Evolutionary conservation across 2,113 vertebrate species (phyloP).

Genomic region (Origma solitaria): DNA sequence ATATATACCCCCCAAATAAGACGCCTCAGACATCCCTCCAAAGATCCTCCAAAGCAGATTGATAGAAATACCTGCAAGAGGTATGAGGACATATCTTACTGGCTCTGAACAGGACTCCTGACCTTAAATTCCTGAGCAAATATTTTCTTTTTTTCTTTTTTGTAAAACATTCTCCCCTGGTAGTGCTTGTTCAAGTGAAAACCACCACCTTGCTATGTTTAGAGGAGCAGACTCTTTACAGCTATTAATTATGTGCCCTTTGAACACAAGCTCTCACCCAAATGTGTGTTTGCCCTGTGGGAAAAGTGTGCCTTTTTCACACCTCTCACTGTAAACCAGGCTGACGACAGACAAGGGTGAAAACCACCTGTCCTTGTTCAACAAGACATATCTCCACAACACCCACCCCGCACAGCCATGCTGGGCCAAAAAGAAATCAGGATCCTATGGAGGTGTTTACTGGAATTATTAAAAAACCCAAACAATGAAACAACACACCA

Average conservation of each 20-base stretch:
- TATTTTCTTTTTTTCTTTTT: neutral
- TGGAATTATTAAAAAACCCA: neutral
- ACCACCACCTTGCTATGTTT: neutral
- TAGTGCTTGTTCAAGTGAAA: neutral
- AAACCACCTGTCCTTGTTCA: neutral
- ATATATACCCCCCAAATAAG: neutral
- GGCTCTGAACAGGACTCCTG: neutral
- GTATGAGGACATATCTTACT: neutral
- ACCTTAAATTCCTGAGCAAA: neutral
- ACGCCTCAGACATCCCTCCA: neutral
- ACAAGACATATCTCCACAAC: neutral
- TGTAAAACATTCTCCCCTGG: neutral
- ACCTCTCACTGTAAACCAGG: constrained; percentile 8
- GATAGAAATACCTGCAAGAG: neutral
- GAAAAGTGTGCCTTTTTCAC: constrained; percentile 3
- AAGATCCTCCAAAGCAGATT: neutral
- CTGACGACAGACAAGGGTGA: neutral
- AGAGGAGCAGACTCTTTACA: neutral
- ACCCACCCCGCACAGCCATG: neutral
- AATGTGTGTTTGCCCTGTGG: neutral
- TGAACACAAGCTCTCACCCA: neutral
- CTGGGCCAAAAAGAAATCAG: neutral
- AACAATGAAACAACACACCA: neutral
- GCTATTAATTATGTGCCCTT: constrained; percentile 14
- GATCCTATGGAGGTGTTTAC: neutral